These are phyloP conservation scores for Mormyrus iriodes DNA, from an alignment of 2,113 vertebrate genomes.

Conservation along the genomic window DNA sequence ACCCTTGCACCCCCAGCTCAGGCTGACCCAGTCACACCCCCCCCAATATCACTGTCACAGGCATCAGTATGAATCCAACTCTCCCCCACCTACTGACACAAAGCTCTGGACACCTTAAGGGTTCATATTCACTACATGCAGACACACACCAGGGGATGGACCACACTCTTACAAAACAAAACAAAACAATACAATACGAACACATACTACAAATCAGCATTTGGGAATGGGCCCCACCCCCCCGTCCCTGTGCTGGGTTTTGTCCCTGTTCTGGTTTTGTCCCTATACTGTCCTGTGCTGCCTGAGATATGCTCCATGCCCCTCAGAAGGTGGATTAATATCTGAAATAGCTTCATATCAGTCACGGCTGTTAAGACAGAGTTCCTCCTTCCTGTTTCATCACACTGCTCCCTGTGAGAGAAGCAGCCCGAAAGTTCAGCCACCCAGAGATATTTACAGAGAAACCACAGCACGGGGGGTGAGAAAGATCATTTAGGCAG, in stretches of 20 bases:
- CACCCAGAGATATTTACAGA: not conserved
- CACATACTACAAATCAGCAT: not conserved
- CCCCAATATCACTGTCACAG: too few relatives aligned
- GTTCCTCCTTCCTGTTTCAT: not conserved
- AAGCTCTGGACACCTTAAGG: not conserved
- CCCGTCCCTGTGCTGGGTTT: not conserved
- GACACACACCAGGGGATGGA: not conserved
- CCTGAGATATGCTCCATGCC: not conserved
- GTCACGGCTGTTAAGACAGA: not conserved
- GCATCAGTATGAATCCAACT: too few relatives aligned
- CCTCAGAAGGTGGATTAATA: not conserved
- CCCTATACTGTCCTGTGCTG: not conserved
- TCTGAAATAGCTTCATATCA: not conserved
- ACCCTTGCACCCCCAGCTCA: not conserved
- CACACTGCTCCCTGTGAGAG: not conserved
- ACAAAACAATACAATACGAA: not conserved
- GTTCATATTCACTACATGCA: not conserved
- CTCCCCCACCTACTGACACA: not conserved
- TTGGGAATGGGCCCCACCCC: not conserved
- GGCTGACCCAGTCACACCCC: not conserved
- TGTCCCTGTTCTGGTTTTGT: too few relatives aligned
- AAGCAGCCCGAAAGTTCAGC: not conserved
- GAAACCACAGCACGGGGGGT: not conserved
- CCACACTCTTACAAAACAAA: not conserved
- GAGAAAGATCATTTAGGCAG: not conserved